Conservation (phyloP, 2,797 vertebrate genomes). For the Sebastes glaucus region DNA sequence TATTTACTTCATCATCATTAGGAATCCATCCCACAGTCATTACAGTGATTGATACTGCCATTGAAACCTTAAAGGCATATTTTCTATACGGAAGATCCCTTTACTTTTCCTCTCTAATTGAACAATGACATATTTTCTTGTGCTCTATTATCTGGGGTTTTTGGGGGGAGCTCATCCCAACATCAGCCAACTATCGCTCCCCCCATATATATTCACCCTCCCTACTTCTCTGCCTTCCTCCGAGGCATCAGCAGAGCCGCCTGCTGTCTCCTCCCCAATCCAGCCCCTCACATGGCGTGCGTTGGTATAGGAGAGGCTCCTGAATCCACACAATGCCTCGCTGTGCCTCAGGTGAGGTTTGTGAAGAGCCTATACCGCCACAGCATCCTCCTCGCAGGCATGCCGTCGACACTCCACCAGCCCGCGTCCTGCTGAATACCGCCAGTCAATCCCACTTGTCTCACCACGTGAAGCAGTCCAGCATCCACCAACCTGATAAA, state of each 20-base stretch:
- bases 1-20: conserved; percentile 81
- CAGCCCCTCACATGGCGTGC: conserved; percentile 53
- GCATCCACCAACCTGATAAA: conserved; percentile 84
- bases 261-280: conserved; percentile 72
- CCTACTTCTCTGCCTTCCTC: conserved; percentile 49
- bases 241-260: conserved; percentile 54
- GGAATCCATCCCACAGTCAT: conserved; percentile 69
- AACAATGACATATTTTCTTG: conserved; percentile 74
- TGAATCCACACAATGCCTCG: conserved; percentile 70
- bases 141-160: conserved; percentile 57
- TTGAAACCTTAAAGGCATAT: conserved; percentile 62
- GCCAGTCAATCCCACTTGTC: conserved; percentile 84
- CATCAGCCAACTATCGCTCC: conserved; percentile 41
- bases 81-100: conserved; percentile 64
- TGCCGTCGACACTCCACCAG: conserved; percentile 57
- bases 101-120: conserved; percentile 70
- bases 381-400: conserved; percentile 59
- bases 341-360: conserved; percentile 76
- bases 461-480: conserved; percentile 82
- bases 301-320: conserved; percentile 59
- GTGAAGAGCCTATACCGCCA: conserved; percentile 54
- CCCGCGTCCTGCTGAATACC: conserved; percentile 77
- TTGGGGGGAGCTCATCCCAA: conserved; percentile 49
- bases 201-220: neutral
- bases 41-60: conserved; percentile 77